Percentiles rank a stretch among this genome's conserved stretches.
phyloP scores from a whole-genome alignment of 2,797 vertebrate species.

The Neosilurus mollespiculum region DNA sequence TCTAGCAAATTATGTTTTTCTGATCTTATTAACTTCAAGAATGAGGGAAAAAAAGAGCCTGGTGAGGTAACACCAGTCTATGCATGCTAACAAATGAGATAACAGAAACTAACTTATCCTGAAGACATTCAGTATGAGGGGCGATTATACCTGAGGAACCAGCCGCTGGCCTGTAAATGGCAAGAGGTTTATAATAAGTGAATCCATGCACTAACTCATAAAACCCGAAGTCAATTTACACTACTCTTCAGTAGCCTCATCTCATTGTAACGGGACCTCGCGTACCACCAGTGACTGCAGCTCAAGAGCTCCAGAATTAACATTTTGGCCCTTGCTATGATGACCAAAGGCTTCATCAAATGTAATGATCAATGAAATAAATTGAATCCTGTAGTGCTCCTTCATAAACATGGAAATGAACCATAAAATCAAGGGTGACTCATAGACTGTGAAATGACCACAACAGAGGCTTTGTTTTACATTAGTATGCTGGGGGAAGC shows the following conservation, averaged over 20 bases:
- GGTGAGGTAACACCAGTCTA: neutral
- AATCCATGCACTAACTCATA: conserved; percentile 33
- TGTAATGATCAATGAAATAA: conserved; percentile 63
- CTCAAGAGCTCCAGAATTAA: conserved; percentile 48
- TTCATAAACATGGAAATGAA: conserved; percentile 64
- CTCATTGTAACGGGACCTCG: conserved; percentile 46
- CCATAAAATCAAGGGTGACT: conserved; percentile 67
- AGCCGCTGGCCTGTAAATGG: conserved; percentile 18
- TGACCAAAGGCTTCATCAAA: conserved; percentile 63
- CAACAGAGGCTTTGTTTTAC: conserved; percentile 58
- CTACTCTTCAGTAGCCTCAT: conserved; percentile 39
- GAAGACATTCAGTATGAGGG: neutral
- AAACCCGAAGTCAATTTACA: conserved; percentile 38
- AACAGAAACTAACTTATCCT: neutral
- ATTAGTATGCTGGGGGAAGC: conserved; percentile 70
- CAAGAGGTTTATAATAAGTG: conserved; percentile 5
- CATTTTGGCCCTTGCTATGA: conserved; percentile 40
- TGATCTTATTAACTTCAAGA: neutral
- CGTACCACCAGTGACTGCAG: conserved; percentile 46
- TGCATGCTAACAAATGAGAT: neutral
- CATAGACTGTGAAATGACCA: conserved; percentile 69
- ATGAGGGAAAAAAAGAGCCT: neutral
- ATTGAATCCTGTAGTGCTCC: conserved; percentile 62
- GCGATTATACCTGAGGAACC: conserved; percentile 24
- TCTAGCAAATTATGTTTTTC: neutral